Evolutionary conservation across 1,140 invertebrate species (phyloP).

Genomic region (Conopomorpha cramerella): DNA sequence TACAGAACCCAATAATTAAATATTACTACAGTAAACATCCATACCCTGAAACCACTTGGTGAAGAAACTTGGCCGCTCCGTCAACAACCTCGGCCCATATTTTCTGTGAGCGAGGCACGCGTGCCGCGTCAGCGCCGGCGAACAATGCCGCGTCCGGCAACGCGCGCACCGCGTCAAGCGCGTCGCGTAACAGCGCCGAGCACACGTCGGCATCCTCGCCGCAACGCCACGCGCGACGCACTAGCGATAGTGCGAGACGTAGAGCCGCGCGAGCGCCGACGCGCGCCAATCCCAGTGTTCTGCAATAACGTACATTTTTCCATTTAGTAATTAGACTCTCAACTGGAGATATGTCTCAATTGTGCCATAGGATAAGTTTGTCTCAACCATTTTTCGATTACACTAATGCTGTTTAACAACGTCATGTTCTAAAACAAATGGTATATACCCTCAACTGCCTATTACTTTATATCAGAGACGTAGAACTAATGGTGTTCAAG

Average conservation of each 20-base stretch:
- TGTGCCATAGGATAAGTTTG: background rate
- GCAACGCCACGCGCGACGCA: conserved; percentile 89
- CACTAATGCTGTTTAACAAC: too few species aligned
- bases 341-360: background rate
- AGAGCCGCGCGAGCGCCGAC: conserved; percentile 91
- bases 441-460: too few species aligned
- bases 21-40: too few species aligned
- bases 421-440: too few species aligned
- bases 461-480: too few species aligned
- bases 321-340: background rate
- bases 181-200: conserved; percentile 85
- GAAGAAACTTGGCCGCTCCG: conserved; percentile 88
- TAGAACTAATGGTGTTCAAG: too few species aligned
- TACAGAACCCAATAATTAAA: too few species aligned
- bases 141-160: conserved; percentile 89
- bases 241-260: conserved; percentile 91
- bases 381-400: too few species aligned
- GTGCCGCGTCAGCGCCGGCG: conserved; percentile 62
- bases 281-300: conserved; percentile 71
- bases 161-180: conserved; percentile 83
- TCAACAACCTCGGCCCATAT: conserved; percentile 95
- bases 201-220: conserved; percentile 90
- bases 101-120: conserved; percentile 45
- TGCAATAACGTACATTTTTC: conserved; percentile 9
- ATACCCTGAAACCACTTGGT: conserved; percentile 89